Evolutionary conservation across 2,797 vertebrate genomes (phyloP), one percentile per base, ranked within the genome.

Genomic region (Apogon talboti): DNA sequence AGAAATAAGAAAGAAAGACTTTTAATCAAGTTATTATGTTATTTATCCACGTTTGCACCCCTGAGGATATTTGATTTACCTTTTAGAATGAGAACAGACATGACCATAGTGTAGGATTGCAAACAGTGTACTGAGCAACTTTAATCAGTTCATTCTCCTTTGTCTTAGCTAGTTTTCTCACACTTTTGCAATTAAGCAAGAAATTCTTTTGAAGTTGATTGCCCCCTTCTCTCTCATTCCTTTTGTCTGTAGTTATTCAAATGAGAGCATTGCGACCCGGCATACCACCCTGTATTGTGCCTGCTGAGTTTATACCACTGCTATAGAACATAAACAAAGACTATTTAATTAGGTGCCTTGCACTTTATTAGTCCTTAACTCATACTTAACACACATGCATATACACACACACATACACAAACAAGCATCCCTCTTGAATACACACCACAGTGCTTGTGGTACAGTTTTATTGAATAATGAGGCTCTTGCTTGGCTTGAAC

Each of bases 301-400:
- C 78, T 56, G 75, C 81, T 84, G 79, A 90, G 83, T 91, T 90
- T 91, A 88, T 85, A 87, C 77, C 45, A 76, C 79, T 71, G 81
- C 81, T 86, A 87, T 86, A 84, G 86, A 86, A 75, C 70, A 77
- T 91, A 92, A 91, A 94, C 89, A 93, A 93, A 92, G 83, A 86
- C 87, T 92, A 84, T 89, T 93, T 94, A 93, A 94, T 94, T 92
- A 93, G 91, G 70, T 82, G 86, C 89, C 86, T 85, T 87, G 79
- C 84, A 82, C 81, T 92, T 91, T 92, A 93, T 90, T 88, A 90
- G 83, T 90, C 86, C 81, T 85, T 85, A 89, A 91, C 88, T 91
- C 89, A 90, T 89, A 91, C 73, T 88, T 86, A 87, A 91, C 86
- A 84, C 86, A 82, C 70, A 71, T 47, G 58, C 47, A 61, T 51